Conservation (phyloP, 2,888 invertebrate species). For the Chouioia cunea region DNA sequence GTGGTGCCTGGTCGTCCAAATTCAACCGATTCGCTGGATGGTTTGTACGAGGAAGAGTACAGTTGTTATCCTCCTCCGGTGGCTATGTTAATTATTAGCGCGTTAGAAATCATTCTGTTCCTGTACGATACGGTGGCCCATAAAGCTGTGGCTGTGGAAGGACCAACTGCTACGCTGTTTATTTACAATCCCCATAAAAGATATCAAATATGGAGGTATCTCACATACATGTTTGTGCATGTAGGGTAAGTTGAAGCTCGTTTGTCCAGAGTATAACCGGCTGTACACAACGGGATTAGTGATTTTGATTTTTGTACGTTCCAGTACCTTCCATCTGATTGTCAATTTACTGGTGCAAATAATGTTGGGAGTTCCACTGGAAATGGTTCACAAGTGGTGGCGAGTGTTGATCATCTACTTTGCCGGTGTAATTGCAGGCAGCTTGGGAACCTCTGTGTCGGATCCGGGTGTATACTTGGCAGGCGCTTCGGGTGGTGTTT, state of each 20-base stretch:
- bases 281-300: no score
- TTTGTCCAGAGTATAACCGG: no score
- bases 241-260: constrained; percentile 82
- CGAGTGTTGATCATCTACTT: constrained; percentile 86
- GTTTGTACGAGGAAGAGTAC: constrained; percentile 91
- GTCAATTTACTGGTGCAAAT: constrained; percentile 94
- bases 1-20: constrained; percentile 72
- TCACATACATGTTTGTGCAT: constrained; percentile 97
- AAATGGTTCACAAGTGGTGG: constrained; percentile 98
- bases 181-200: constrained; percentile 91
- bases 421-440: constrained; percentile 88
- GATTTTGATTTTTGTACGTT: constrained; percentile 35
- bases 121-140: constrained; percentile 60
- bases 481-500: constrained; percentile 96
- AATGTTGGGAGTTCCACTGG: constrained; percentile 92
- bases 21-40: constrained; percentile 71
- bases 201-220: constrained; percentile 91
- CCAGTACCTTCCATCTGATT: constrained; percentile 86
- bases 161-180: constrained; percentile 84
- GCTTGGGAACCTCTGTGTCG: constrained; percentile 84
- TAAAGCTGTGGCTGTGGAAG: constrained; percentile 68
- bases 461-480: constrained; percentile 86
- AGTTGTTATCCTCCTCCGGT: constrained; percentile 92
- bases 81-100: constrained; percentile 90
- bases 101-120: constrained; percentile 85